Base-by-base conservation (phyloP, 2,888 invertebrate species). In the Phyto melanocephala region DNA sequence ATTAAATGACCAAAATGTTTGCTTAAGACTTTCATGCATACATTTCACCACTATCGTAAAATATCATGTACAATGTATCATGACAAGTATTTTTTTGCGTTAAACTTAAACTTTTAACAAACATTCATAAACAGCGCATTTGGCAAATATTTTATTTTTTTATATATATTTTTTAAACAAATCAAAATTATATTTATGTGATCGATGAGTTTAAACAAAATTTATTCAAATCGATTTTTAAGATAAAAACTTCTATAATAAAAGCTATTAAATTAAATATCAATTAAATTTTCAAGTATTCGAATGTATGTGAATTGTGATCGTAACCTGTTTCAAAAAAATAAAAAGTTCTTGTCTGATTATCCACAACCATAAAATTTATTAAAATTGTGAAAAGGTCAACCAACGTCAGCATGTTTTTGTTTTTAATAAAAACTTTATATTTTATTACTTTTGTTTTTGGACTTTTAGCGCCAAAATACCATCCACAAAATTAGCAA, bases 341-440 rank as follows among this genome's bases (percentile, higher is more conserved):
- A 10, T 11, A 4, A 11, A 65, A 75, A 58, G 47, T 75, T 50
- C 28, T 28, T 45, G 2, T 45, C n/a, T n/a, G n/a, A n/a, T n/a
- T 37, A 58, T 20, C 22, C 11, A n/a, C 45, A 42, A 70, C n/a
- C 7, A 20, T 4, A 67, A 42, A 33, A 58, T 42, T 33, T 8
- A 4, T 52, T 47, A 65, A 37, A 37, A 42, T 52, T 68, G 22
- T 45, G 68, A 77, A 77, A 77, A 77, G 76, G 76, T 77, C 76
- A 75, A 56, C 3, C 2, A 2, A 15, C 47, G 42, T 62, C 50
- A 68, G 60, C 67, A 50, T 40, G 60, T 52, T 68, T 50, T 58
- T 60, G n/a, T n/a, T n/a, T n/a, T n/a, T n/a, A n/a, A n/a, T n/a
- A n/a, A n/a, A n/a, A n/a, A n/a, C n/a, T 40, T 58, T 33, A 33